These are phyloP conservation scores for Drosophila simulans DNA, from an alignment of 1,140 invertebrate species.

Conservation along the genomic window DNA sequence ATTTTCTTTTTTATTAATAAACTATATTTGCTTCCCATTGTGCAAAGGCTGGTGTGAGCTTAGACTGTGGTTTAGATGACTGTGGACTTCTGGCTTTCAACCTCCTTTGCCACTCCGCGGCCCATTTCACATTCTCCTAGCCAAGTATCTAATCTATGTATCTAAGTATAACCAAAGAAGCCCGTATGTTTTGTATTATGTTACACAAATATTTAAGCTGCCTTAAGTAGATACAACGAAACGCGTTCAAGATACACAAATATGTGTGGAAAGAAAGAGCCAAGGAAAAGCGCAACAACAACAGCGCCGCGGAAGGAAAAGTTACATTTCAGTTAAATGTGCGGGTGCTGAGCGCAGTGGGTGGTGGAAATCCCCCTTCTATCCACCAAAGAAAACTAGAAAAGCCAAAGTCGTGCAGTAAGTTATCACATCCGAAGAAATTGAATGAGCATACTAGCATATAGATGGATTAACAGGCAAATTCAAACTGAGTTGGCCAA, in stretches of 20 bases:
- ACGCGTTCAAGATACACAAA: conserved; percentile 82
- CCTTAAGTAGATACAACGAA: conserved; percentile 81
- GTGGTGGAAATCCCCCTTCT: conserved; percentile 21
- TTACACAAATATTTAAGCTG: conserved; percentile 83
- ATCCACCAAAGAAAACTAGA: conserved; percentile 3
- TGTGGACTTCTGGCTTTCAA: conserved; percentile 5
- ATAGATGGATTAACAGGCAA: conserved; percentile 27
- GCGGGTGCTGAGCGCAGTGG: conserved; percentile 48
- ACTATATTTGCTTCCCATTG: conserved; percentile 9
- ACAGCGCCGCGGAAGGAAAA: conserved; percentile 48
- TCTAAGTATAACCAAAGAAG: conserved; percentile 81
- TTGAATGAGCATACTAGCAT: conserved; percentile 10
- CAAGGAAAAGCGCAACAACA: conserved; percentile 47
- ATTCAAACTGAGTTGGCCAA: neutral
- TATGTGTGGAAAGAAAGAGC: conserved; percentile 41
- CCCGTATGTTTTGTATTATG: conserved; percentile 82
- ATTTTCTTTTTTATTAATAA: neutral
- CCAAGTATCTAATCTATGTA: conserved; percentile 70
- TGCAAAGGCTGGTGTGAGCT: conserved; percentile 2
- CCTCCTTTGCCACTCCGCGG: neutral
- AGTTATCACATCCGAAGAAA: conserved; percentile 68
- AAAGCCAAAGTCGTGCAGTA: conserved; percentile 69
- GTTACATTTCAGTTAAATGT: conserved; percentile 71
- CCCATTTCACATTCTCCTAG: conserved; percentile 1
- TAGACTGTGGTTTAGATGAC: conserved; percentile 25